These are phyloP conservation scores for Rhinoptilus africanus DNA, from an alignment of 2,113 vertebrate species.

Conservation along the genomic window DNA sequence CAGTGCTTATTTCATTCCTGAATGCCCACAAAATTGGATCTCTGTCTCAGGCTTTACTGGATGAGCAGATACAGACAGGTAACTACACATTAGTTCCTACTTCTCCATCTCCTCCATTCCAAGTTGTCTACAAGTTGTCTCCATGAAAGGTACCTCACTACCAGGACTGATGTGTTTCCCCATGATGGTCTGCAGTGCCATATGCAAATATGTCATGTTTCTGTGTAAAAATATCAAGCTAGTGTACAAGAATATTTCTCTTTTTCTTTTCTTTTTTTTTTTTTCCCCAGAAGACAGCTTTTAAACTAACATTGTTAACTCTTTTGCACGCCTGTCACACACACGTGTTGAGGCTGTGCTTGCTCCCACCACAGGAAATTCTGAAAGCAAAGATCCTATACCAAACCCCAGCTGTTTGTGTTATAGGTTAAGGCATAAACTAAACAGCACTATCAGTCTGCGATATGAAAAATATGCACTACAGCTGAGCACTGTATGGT, in stretches of 20 bases:
- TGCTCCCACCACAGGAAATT: neutral
- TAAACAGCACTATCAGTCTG: neutral
- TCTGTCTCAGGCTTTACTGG: neutral
- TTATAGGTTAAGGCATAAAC: neutral
- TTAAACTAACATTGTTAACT: neutral
- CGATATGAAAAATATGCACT: neutral
- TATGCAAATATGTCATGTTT: neutral
- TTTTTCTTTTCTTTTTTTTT: neutral
- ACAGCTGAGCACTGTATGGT: neutral
- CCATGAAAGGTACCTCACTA: neutral
- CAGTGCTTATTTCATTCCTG: neutral
- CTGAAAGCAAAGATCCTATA: neutral
- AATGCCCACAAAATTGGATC: neutral
- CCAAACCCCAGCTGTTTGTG: neutral
- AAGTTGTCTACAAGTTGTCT: neutral
- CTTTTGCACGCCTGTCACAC: neutral
- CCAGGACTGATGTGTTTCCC: neutral
- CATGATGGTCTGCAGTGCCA: accelerated
- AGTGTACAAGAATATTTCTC: neutral
- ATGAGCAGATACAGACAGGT: neutral
- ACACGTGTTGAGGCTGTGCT: neutral
- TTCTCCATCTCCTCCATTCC: neutral
- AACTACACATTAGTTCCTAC: neutral
- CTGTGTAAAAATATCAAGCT: neutral
- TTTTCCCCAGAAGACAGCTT: neutral